Base-by-base conservation (phyloP, 1,140 invertebrate species). In the Brachionus manjavacas region DNA sequence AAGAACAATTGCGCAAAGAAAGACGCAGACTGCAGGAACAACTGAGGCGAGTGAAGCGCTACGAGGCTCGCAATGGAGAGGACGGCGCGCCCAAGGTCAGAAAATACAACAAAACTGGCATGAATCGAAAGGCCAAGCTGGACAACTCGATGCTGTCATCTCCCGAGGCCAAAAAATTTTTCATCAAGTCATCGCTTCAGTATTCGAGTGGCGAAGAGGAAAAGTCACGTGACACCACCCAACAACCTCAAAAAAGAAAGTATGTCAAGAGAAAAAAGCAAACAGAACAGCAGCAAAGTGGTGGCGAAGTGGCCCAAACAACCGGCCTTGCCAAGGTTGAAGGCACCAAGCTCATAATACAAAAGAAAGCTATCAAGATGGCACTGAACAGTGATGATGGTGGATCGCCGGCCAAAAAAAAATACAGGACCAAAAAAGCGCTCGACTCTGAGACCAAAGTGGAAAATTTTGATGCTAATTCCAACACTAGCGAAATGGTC, bases 11-110 rank as follows among this genome's bases (percentile, higher is more conserved):
- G 88, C 88, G 88, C 31, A 89, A 87, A 85, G 97, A 99, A 88
- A 97, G 98, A 87, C 91, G 96, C 20, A 92, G 97, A 83, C 94
- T 99, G 85, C 98, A 99, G 86, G 97, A 99, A 89, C 96, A 99
- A 89, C 87, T 99, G 49, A 90, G 97, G 76, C 92, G 97, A 86
- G 89, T 90, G 52, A 89, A 89, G 78, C 86, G 88, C 52, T 89
- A 88, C 85, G 87, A 90, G 76, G 88, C 88, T 52, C 89, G 86
- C 81, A 31, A 52, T 14, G 83, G 49, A 23, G 79, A 74, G 20
- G 87, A 87, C 85, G 87, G 9, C 86, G 86, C 8, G 83, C 87
- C n/a, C 55, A 86, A 28, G 86, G 86, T 39, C 88, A 88, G 81
- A 89, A 89, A 84, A 89, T 88, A 85, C 87, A 88, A 79, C 87